phyloP scores from a whole-genome alignment of 1,140 invertebrate genomes.

The Drosophila paulistorum region DNA sequence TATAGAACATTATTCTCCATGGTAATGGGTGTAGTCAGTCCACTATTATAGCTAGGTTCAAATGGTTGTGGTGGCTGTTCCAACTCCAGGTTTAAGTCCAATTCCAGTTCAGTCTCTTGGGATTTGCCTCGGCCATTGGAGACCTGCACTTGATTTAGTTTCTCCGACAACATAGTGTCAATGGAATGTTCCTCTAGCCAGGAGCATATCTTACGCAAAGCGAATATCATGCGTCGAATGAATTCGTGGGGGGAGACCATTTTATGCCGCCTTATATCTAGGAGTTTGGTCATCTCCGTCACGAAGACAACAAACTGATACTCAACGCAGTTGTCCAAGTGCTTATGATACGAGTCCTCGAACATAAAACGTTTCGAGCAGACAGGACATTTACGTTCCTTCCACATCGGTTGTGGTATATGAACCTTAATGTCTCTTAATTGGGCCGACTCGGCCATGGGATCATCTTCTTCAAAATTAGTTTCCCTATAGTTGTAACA shows the following conservation, averaged over 20 bases:
- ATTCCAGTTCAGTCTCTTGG: constrained; percentile 14
- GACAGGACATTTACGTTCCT: constrained; percentile 77
- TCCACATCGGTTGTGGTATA: constrained; percentile 76
- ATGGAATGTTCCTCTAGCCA: constrained; percentile 75
- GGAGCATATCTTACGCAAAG: constrained; percentile 71
- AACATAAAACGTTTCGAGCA: constrained; percentile 80
- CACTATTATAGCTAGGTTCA: constrained; percentile 30
- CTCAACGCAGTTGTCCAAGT: constrained; percentile 73
- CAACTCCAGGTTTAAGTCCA: constrained; percentile 20
- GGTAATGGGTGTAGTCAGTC: constrained; percentile 64
- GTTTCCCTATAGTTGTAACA: constrained; percentile 76
- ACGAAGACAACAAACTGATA: constrained; percentile 68
- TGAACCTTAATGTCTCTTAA: constrained; percentile 70
- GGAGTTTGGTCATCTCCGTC: constrained; percentile 54
- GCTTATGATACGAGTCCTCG: constrained; percentile 71
- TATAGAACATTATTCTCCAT: constrained; percentile 72
- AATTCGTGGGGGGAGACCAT: constrained; percentile 80
- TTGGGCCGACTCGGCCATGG: constrained; percentile 69
- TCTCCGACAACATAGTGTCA: constrained; percentile 48
- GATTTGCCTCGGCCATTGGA: constrained; percentile 38
- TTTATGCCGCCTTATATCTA: constrained; percentile 67
- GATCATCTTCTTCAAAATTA: constrained; percentile 81
- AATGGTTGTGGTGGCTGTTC: not conserved
- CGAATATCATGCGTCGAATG: constrained; percentile 76
- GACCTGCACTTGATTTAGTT: constrained; percentile 60